Evolutionary conservation across 2,888 invertebrate species (phyloP).

Genomic region (Troides helena): DNA sequence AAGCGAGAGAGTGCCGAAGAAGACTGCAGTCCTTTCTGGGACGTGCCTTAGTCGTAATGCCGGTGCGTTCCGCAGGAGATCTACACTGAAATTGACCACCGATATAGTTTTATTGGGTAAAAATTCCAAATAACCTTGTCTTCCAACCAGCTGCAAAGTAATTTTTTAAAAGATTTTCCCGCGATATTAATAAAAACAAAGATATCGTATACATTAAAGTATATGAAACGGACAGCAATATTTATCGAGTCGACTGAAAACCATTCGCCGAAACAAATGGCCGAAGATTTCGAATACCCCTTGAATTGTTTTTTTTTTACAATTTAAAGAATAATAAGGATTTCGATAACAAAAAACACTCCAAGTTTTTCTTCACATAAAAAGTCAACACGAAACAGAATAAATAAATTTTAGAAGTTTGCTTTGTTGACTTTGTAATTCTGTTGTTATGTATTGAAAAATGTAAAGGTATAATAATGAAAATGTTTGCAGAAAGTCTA

Average conservation of each 20-base stretch:
- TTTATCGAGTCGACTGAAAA: slow-evolving; percentile 1
- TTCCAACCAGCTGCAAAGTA: too few species aligned
- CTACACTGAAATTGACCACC: too few species aligned
- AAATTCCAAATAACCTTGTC: too few species aligned
- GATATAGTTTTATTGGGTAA: too few species aligned
- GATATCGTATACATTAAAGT: too few species aligned
- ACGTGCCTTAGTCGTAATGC: too few species aligned
- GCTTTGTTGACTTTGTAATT: slow-evolving; percentile 1
- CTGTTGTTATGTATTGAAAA: neutral
- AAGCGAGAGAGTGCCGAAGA: too few species aligned
- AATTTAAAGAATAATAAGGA: slow-evolving; percentile 1
- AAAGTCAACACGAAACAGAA: slow-evolving; percentile 12
- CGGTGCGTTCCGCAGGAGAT: too few species aligned
- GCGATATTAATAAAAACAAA: too few species aligned
- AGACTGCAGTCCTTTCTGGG: too few species aligned
- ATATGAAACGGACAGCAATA: slow-evolving; percentile 9
- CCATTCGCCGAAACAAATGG: neutral
- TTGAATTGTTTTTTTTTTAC: slow-evolving; percentile 1
- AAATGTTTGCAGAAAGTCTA: neutral
- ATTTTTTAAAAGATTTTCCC: too few species aligned
- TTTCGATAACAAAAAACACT: slow-evolving; percentile 7
- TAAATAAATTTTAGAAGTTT: slow-evolving; percentile 2
- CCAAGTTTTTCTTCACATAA: slow-evolving; percentile 1
- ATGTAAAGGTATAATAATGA: neutral
- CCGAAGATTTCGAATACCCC: slow-evolving; percentile 1